Percentiles rank a stretch among this genome's conserved stretches.
phyloP scores from a whole-genome alignment of 92 coral and sea anemone species.

The Meandrina meandrites region DNA sequence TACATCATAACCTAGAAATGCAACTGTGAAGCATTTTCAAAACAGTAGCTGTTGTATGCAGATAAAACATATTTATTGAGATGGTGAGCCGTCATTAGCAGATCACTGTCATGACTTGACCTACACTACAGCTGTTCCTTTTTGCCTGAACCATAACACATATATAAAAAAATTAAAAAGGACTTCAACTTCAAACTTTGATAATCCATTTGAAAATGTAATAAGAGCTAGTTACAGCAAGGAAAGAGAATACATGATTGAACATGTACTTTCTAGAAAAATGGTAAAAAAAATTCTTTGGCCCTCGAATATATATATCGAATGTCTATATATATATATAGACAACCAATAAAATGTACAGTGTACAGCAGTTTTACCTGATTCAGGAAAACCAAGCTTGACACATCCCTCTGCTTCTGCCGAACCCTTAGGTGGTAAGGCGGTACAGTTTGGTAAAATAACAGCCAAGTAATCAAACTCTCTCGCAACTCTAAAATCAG shows the following conservation, averaged over 20 bases:
- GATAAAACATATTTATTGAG: too few relatives aligned
- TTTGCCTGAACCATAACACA: not conserved
- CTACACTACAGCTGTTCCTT: not conserved
- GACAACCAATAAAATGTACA: too few relatives aligned
- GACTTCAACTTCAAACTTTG: too few relatives aligned
- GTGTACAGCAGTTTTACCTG: conserved; percentile 46
- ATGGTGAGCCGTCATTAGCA: not conserved
- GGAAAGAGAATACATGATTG: not conserved
- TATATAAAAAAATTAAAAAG: too few relatives aligned
- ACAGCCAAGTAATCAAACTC: conserved; percentile 44
- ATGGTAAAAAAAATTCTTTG: too few relatives aligned
- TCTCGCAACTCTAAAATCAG: conserved; percentile 66
- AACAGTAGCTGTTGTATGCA: too few relatives aligned
- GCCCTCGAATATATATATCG: too few relatives aligned
- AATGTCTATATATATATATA: too few relatives aligned
- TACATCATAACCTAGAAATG: too few relatives aligned
- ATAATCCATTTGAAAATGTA: too few relatives aligned
- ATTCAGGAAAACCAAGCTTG: conserved; percentile 52
- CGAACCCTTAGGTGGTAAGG: conserved; percentile 50
- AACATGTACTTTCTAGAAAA: not conserved
- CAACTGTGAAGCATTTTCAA: too few relatives aligned
- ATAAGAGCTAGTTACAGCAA: too few relatives aligned
- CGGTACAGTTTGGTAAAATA: conserved; percentile 85
- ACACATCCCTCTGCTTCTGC: conserved; percentile 69
- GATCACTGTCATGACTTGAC: not conserved